Evolutionary conservation across 2,113 vertebrate genomes (phyloP), one percentile per base, ranked within the genome.

Genomic region (Gnathonemus echidnorhynchus): DNA sequence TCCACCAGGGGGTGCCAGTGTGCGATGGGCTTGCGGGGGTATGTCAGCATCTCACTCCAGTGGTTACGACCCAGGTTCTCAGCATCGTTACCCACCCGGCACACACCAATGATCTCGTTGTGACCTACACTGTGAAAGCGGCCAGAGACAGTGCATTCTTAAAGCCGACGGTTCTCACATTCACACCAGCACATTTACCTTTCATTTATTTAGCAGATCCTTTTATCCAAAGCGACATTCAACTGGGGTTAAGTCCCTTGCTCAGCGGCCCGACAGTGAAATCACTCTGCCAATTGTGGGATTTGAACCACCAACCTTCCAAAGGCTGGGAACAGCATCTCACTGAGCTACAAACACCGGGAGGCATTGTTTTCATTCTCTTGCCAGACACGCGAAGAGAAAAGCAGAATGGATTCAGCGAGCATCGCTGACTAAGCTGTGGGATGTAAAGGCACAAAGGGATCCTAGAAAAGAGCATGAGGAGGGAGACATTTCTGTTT

Each of bases 21-120:
- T 92, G 98, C 98, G 5, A 99, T 97, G 92, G 98, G 98, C 93
- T 99, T 99, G 92, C 98, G 96, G 56, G 98, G 98, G 88, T 98
- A 99, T 0, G 97, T 98, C 21, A 99, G 93, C 98, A 99, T 99
- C 94, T 99, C 98, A 13, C 96, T 99, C 98, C 98, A 99, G 95
- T 99, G 98, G 93, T 97, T 97, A 2, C 98, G 97, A 86, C 98
- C 98, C 53, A 99, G 96, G 88, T 94, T 97, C 94, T 98, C 98
- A 24, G 97, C 97, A 85, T 97, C 96, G 91, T 97, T 99, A 95
- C 98, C 98, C 92, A 99, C 97, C 94, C 98, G 98, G 95, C 98
- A 99, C 92, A 99, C 97, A 87, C 98, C 98, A 83, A 99, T 99
- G 94, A 99, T 96, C 95, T 99, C 98, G 96, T 99, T 99, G 97